These are phyloP conservation scores for Drosophila pallidifrons DNA, from an alignment of 1,140 invertebrate species.

Conservation along the genomic window DNA sequence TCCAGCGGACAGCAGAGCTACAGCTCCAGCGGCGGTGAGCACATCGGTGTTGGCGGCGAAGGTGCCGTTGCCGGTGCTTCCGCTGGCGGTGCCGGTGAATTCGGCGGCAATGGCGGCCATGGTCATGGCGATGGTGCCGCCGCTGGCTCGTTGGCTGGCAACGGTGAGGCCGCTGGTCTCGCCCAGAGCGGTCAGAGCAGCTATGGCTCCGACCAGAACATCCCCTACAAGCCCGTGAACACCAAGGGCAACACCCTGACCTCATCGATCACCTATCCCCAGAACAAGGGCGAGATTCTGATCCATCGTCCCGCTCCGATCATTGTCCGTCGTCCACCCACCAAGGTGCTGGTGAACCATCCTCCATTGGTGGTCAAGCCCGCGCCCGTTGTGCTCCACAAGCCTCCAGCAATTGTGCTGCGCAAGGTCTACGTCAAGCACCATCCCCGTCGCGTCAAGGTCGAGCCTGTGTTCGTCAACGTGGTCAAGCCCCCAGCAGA, in stretches of 20 bases:
- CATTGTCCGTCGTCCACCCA: conserved; percentile 82
- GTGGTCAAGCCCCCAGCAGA: conserved; percentile 84
- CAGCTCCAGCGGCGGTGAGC: conserved; percentile 39
- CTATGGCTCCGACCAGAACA: conserved; percentile 74
- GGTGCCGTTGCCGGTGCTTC: conserved; percentile 54
- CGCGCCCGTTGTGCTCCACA: conserved; percentile 82
- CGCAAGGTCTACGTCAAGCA: conserved; percentile 83
- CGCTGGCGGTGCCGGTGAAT: conserved; percentile 55
- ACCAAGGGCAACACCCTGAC: conserved; percentile 79
- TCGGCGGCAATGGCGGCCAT: conserved; percentile 43
- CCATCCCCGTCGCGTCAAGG: conserved; percentile 83
- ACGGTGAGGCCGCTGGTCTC: conserved; percentile 57
- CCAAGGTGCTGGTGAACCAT: conserved; percentile 82
- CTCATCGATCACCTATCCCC: conserved; percentile 80
- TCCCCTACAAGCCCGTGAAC: conserved; percentile 76
- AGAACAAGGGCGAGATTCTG: conserved; percentile 83
- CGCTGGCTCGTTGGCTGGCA: conserved; percentile 41
- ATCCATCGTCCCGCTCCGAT: conserved; percentile 83
- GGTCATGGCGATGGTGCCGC: conserved; percentile 44
- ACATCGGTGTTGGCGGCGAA: conserved; percentile 11
- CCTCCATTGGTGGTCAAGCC: conserved; percentile 83
- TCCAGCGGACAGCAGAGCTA: conserved; percentile 54
- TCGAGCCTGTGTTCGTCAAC: conserved; percentile 83
- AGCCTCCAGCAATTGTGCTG: conserved; percentile 83
- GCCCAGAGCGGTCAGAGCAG: conserved; percentile 66